Evolutionary conservation across 2,888 invertebrate species (phyloP).

Genomic region (Chymomyza caudatula): DNA sequence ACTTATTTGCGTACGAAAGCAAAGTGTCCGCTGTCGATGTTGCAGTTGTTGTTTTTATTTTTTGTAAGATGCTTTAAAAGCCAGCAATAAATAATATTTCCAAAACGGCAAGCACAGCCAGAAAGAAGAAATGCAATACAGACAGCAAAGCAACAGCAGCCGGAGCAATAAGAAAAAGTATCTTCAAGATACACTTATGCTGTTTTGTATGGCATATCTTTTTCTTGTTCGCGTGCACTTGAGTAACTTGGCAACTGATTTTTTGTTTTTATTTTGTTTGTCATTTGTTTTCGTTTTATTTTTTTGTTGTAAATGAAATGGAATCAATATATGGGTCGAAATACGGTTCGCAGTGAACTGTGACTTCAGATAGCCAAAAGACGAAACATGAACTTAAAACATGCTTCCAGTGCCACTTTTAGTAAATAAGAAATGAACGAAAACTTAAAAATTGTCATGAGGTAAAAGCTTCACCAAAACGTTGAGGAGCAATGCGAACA

Average conservation of each 20-base stretch:
- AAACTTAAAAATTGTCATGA: neutral
- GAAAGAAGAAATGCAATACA: neutral
- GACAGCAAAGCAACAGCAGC: conserved; percentile 5
- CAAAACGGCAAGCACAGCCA: conserved; percentile 6
- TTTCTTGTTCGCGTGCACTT: conserved; percentile 65
- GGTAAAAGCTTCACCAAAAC: neutral
- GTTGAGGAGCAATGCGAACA: neutral
- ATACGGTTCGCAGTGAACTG: too few species aligned
- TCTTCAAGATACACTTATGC: conserved; percentile 67
- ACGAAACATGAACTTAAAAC: conserved; percentile 54
- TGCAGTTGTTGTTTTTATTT: neutral
- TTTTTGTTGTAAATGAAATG: conserved; percentile 65
- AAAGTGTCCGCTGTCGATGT: conserved; percentile 30
- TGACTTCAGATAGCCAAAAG: too few species aligned
- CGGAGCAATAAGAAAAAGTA: conserved; percentile 37
- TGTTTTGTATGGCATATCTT: conserved; percentile 61
- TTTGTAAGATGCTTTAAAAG: conserved; percentile 23
- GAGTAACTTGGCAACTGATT: conserved; percentile 42
- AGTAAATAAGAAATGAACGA: conserved; percentile 15
- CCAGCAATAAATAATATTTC: conserved; percentile 26
- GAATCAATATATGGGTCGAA: conserved; percentile 64
- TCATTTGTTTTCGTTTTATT: conserved; percentile 31
- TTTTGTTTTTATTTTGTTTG: neutral
- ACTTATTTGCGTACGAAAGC: conserved; percentile 64
- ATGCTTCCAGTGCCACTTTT: conserved; percentile 43